Evolutionary conservation across 2,797 vertebrate species (phyloP).

Genomic region (Sternarchorhynchus goeldii): DNA sequence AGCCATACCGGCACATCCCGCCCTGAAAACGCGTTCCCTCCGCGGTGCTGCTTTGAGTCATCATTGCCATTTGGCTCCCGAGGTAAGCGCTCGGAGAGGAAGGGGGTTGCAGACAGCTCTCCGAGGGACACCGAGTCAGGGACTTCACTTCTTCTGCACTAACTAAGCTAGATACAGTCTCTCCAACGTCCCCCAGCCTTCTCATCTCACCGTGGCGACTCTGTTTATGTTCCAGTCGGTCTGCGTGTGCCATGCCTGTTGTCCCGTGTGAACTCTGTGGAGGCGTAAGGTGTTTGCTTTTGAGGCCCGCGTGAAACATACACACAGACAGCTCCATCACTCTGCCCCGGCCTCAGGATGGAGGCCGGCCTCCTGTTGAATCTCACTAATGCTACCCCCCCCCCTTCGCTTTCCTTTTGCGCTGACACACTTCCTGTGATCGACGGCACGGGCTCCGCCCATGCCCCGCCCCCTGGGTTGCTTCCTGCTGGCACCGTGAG

Average conservation of each 20-base stretch:
- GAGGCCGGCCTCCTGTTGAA: slow-evolving; percentile 38
- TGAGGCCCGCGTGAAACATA: slow-evolving; percentile 11
- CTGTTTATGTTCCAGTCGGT: slow-evolving; percentile 27
- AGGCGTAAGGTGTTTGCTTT: slow-evolving; percentile 22
- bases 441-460: slow-evolving; percentile 54
- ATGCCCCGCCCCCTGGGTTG: no score
- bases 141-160: slow-evolving; percentile 15
- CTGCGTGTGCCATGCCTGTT: slow-evolving; percentile 41
- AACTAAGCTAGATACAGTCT: neutral
- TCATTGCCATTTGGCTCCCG: neutral
- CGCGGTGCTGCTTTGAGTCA: neutral
- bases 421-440: slow-evolving; percentile 58
- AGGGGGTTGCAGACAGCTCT: neutral
- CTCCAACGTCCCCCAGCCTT: slow-evolving; percentile 17
- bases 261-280: slow-evolving; percentile 28
- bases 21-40: neutral
- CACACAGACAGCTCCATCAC: slow-evolving; percentile 15
- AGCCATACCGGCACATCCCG: neutral
- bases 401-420: slow-evolving; percentile 36
- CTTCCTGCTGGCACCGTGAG: no score
- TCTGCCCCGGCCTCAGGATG: slow-evolving; percentile 11
- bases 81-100: neutral
- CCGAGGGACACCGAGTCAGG: neutral
- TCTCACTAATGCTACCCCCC: slow-evolving; percentile 40
- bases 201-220: slow-evolving; percentile 7